Evolutionary conservation across 2,113 vertebrate genomes (phyloP), one percentile per base, ranked within the genome.

Genomic region (Chaetorhynchus papuensis): DNA sequence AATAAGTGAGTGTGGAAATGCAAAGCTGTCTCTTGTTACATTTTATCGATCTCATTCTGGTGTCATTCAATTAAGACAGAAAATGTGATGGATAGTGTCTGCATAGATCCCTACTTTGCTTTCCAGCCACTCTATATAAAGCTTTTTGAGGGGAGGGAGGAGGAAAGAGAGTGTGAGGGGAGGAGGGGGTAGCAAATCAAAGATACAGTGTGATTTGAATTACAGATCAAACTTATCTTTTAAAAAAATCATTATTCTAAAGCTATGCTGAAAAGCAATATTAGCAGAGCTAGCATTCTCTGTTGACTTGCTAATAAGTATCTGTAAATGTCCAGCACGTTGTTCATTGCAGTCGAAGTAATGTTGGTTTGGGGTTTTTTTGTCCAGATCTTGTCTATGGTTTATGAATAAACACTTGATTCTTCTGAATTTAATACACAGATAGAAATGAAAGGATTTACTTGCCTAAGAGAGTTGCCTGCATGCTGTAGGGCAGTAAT

Each of bases 51-150:
- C 97, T 96, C 97, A 96, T 98, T 98, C 96, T 97, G 94, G 97
- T 98, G 98, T 98, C 98, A 98, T 98, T 98, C 97, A 98, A 98
- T 98, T 98, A 98, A 97, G 98, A 98, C 96, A 97, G 97, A 98
- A 98, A 98, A 98, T 97, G 97, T 98, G 97, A 98, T 98, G 97
- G 97, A 98, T 98, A 98, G 97, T 97, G 95, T 98, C 96, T 97
- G 96, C 96, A 93, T 95, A 97, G 97, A 98, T 97, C 97, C 95
- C 96, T 95, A 88, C 94, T 96, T 98, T 97, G 94, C 97, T 98
- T 96, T 96, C 93, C 94, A 93, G 95, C 94, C 95, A 72, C 79
- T 94, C 77, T 86, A 90, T 90, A 94, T 95, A 96, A 96, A 97
- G 97, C 97, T 97, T 97, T 97, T 96, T 74, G 49, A 33, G 47